Evolutionary conservation across 2,797 vertebrate species (phyloP).

Genomic region (Cephalopachus bancanus): DNA sequence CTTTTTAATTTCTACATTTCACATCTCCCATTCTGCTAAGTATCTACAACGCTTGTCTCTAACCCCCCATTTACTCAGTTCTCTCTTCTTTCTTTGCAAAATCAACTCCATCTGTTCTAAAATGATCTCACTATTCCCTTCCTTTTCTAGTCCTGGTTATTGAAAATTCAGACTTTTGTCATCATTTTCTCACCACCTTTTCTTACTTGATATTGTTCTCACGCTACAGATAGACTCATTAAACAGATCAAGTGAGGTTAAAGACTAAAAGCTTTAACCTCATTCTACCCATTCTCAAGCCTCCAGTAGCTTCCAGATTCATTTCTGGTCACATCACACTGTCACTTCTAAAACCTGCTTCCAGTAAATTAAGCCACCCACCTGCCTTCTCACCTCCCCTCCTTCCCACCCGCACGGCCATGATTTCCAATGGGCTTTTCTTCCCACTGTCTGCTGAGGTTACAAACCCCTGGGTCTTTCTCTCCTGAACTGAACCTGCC

Average conservation of each 20-base stretch:
- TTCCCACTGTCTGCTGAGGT: fast-evolving
- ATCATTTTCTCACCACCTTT: background rate
- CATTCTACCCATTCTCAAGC: background rate
- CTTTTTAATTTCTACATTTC: background rate
- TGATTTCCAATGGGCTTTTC: fast-evolving
- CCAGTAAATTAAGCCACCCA: background rate
- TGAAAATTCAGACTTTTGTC: background rate
- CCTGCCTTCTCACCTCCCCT: too few species aligned
- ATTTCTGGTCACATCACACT: background rate
- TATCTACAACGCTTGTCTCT: background rate
- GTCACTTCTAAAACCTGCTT: background rate
- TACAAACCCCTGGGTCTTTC: background rate
- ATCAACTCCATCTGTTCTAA: background rate
- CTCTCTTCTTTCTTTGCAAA: background rate
- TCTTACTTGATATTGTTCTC: background rate
- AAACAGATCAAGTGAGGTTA: too few species aligned
- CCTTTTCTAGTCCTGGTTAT: background rate
- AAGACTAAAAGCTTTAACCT: background rate
- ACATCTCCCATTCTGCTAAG: background rate
- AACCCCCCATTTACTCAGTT: background rate
- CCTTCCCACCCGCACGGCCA: background rate
- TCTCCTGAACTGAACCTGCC: background rate
- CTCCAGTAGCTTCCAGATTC: background rate
- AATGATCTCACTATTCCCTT: too few species aligned
- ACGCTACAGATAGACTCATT: fast-evolving